A percentile compares a stretch with the other conserved stretches of the same genome.
These are phyloP conservation scores for Caenorhabditis sinica DNA, from an alignment of 2,888 invertebrate species.

Conservation along the genomic window DNA sequence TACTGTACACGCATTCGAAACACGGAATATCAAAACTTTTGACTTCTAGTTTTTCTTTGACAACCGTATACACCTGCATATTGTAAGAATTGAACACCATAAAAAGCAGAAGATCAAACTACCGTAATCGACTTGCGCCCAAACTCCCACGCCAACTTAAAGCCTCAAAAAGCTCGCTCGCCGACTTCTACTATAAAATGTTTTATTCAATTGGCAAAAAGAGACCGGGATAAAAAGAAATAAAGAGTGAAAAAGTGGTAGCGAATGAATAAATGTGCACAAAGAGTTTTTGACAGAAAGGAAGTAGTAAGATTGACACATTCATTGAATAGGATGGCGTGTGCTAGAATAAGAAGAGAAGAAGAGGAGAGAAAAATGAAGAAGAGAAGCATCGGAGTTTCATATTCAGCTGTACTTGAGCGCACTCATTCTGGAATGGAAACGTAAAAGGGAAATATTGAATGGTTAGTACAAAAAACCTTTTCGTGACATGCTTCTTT, in stretches of 20 bases:
- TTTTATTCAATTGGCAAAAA: slow-evolving; percentile 53
- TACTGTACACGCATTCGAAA: no score
- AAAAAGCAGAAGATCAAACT: no score
- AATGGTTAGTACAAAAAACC: slow-evolving; percentile 28
- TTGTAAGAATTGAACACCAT: no score
- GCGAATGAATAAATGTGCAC: slow-evolving; percentile 58
- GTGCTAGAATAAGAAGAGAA: slow-evolving; percentile 6
- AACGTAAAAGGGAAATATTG: neutral
- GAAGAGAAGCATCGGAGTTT: slow-evolving; percentile 45
- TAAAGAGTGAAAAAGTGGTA: slow-evolving; percentile 34
- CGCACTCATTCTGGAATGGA: slow-evolving; percentile 60
- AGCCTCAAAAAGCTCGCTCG: neutral
- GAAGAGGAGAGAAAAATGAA: slow-evolving; percentile 5
- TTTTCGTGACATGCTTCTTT: slow-evolving; percentile 56
- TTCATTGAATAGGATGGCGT: slow-evolving; percentile 61
- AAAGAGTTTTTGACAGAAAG: slow-evolving; percentile 61
- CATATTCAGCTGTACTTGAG: slow-evolving; percentile 67
- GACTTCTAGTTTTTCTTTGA: no score
- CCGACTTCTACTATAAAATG: slow-evolving; percentile 28
- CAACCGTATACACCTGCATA: no score
- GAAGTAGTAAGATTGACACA: slow-evolving; percentile 60
- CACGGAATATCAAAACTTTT: no score
- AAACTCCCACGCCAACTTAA: neutral
- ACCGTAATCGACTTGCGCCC: neutral
- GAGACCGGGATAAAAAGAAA: slow-evolving; percentile 52